Percentiles rank a stretch among this genome's conserved stretches.
phyloP scores from a whole-genome alignment of 2,113 vertebrate genomes.

The Phoxinus phoxinus region DNA sequence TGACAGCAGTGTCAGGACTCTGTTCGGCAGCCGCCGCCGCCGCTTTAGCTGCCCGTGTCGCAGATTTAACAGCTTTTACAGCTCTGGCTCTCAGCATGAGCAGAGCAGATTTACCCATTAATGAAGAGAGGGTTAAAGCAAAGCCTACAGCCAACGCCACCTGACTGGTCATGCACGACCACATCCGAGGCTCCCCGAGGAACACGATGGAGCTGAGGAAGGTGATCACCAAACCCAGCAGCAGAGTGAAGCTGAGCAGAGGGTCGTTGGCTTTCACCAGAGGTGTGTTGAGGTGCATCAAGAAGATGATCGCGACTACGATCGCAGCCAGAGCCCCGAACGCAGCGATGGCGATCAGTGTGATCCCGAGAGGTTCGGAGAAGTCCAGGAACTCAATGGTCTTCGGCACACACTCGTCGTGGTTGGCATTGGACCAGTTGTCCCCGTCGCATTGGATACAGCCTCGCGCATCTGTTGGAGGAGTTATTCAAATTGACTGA shows the following conservation, averaged over 20 bases:
- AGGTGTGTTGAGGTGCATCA: constrained; percentile 73
- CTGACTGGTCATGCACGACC: constrained; percentile 85
- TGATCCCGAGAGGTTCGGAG: constrained; percentile 82
- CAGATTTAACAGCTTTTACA: constrained; percentile 72
- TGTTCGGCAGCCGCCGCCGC: constrained; percentile 74
- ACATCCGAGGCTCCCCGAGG: constrained; percentile 77
- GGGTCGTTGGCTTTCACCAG: constrained; percentile 78
- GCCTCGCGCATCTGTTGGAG: constrained; percentile 80
- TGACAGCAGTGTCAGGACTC: constrained; percentile 66
- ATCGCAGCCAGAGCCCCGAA: constrained; percentile 78
- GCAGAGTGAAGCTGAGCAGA: constrained; percentile 79
- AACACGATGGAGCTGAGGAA: constrained; percentile 82
- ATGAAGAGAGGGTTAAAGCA: constrained; percentile 79
- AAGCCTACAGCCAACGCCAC: constrained; percentile 81
- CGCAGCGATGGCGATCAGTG: constrained; percentile 80
- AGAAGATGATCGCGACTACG: constrained; percentile 73
- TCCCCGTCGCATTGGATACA: constrained; percentile 79
- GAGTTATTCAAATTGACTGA: not conserved
- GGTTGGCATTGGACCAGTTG: constrained; percentile 81
- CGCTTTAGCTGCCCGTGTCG: constrained; percentile 66
- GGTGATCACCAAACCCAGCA: constrained; percentile 78
- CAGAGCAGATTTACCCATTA: constrained; percentile 81
- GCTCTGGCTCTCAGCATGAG: constrained; percentile 81
- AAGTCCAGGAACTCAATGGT: constrained; percentile 85
- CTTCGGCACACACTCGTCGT: constrained; percentile 78